These are phyloP conservation scores for Norana najaformis DNA, from an alignment of 2,888 invertebrate genomes.

Conservation along the genomic window DNA sequence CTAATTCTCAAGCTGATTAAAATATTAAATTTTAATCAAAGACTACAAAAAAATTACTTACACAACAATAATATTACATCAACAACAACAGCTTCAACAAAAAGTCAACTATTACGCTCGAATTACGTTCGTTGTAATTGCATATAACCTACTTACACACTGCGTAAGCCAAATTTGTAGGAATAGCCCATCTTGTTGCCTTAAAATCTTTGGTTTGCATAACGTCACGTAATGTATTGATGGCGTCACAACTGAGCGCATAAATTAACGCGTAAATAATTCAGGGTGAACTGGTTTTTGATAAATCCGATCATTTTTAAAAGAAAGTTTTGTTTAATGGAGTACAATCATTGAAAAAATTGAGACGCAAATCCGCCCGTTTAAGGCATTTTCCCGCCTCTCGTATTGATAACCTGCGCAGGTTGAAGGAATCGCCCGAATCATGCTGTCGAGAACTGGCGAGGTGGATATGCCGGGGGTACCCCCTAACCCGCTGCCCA, in stretches of 20 bases:
- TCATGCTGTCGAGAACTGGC: conserved; percentile 17
- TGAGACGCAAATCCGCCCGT: neutral
- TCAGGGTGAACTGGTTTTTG: neutral
- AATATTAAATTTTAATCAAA: no score
- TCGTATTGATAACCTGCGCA: neutral
- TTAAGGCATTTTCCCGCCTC: neutral
- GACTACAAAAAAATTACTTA: no score
- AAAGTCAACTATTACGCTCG: no score
- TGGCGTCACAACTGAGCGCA: neutral
- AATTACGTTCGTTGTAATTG: no score
- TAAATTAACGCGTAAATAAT: neutral
- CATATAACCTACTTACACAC: no score
- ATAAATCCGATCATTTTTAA: neutral
- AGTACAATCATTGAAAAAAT: neutral
- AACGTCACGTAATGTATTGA: conserved; percentile 5
- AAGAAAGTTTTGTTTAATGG: neutral
- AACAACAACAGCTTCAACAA: no score
- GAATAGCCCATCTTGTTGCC: neutral
- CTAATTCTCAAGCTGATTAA: no score
- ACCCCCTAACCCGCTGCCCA: conserved; percentile 25
- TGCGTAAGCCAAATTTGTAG: neutral
- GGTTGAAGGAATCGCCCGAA: neutral
- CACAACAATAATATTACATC: no score
- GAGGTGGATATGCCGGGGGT: conserved; percentile 16
- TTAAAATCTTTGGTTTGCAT: neutral